phyloP scores from a whole-genome alignment of 2,888 invertebrate species.

The Lycophotia porphyrea region DNA sequence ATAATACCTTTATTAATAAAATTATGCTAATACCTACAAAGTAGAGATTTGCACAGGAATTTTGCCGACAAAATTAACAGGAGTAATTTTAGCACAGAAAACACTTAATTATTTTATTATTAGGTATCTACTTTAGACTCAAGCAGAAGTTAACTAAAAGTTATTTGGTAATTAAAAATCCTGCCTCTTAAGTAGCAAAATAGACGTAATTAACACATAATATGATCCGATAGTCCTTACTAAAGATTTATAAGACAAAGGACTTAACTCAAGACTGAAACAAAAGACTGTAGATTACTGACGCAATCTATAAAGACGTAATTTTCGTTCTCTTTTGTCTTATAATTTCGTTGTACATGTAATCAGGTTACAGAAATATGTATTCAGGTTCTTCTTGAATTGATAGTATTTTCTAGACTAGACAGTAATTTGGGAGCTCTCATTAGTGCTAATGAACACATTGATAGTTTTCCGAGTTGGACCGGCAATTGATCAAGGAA shows the following conservation, averaged over 20 bases:
- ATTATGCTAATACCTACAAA: background rate
- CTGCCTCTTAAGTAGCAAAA: background rate
- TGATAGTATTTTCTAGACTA: constrained; percentile 4
- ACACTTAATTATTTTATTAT: background rate
- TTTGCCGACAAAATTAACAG: background rate
- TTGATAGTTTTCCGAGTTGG: constrained; percentile 25
- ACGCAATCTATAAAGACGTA: constrained; percentile 31
- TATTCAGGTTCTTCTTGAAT: constrained; percentile 6
- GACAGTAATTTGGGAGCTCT: constrained; percentile 27
- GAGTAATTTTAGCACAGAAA: background rate
- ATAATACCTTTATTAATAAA: background rate
- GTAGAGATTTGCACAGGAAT: no score
- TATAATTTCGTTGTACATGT: constrained; percentile 16
- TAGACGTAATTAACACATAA: constrained; percentile 29
- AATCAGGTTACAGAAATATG: constrained; percentile 22
- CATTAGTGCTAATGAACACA: constrained; percentile 44
- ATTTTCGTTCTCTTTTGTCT: constrained; percentile 47
- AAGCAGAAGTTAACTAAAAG: background rate
- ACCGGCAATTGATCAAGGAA: constrained; percentile 9
- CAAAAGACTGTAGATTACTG: constrained; percentile 43
- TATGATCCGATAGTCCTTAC: constrained; percentile 38
- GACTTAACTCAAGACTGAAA: constrained; percentile 25
- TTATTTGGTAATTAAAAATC: background rate
- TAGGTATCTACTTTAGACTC: background rate
- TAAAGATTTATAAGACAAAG: constrained; percentile 39